These are phyloP conservation scores for Raphicerus campestris DNA, from an alignment of 2,113 vertebrate genomes.

Conservation along the genomic window DNA sequence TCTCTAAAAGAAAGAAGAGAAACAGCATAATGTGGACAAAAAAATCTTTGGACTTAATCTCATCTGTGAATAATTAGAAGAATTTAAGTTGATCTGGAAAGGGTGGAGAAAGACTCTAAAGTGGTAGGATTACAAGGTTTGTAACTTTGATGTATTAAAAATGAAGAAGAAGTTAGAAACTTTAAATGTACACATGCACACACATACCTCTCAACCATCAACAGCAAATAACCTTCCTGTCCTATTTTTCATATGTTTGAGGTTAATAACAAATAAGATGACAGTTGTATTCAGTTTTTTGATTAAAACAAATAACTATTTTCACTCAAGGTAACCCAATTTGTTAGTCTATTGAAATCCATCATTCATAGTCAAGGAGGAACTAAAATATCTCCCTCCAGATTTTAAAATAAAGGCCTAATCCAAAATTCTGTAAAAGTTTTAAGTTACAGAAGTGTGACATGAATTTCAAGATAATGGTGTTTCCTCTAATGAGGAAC, in stretches of 20 bases:
- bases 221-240: not conserved
- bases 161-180: conserved; percentile 19
- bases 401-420: not conserved
- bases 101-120: not conserved
- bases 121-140: conserved; percentile 40
- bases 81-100: conserved; percentile 16
- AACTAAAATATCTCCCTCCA: not conserved
- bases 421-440: not conserved
- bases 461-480: not conserved
- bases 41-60: not conserved
- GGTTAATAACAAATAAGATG: not conserved
- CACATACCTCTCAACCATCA: not conserved
- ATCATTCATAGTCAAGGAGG: not conserved
- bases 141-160: conserved; percentile 46
- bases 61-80: conserved; percentile 50
- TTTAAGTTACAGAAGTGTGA: not conserved
- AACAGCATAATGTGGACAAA: not conserved
- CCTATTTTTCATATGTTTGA: not conserved
- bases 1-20: not conserved
- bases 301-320: not conserved
- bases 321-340: not conserved
- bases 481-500: not conserved
- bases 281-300: not conserved
- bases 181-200: not conserved
- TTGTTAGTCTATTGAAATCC: not conserved